Percentiles rank a stretch among this genome's conserved stretches.
Evolutionary conservation across 2,797 vertebrate species (phyloP).

Genomic region (Esox masquinongy): DNA sequence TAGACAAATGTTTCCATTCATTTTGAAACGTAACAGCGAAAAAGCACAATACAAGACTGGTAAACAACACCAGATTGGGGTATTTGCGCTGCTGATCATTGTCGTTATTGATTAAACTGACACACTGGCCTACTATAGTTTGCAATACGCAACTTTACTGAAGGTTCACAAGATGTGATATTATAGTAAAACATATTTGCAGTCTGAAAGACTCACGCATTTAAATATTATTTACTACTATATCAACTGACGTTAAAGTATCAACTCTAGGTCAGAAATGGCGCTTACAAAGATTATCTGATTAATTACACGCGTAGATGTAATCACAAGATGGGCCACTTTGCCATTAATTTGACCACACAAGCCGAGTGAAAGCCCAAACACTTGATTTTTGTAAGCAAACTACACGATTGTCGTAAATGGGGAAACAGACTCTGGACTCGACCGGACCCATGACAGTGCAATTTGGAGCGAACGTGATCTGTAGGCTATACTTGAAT

Average conservation of each 20-base stretch:
- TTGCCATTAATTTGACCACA: background rate
- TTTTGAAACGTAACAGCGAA: background rate
- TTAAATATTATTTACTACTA: background rate
- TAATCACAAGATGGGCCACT: background rate
- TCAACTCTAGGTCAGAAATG: background rate
- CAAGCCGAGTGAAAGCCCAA: conserved; percentile 10
- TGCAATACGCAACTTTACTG: background rate
- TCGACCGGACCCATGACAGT: background rate
- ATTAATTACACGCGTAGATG: background rate
- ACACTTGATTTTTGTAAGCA: conserved; percentile 8
- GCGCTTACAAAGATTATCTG: background rate
- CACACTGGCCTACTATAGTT: background rate
- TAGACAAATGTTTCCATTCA: background rate
- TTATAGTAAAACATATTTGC: background rate
- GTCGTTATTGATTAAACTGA: conserved; percentile 2
- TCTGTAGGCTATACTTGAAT: background rate
- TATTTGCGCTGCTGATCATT: background rate
- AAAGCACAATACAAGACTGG: background rate
- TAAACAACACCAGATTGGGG: background rate
- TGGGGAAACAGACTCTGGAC: background rate
- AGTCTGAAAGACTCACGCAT: background rate
- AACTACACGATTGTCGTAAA: background rate
- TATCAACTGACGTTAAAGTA: background rate
- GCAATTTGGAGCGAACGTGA: background rate
- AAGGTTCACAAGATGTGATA: background rate